A percentile compares a stretch with the other conserved stretches of the same genome.
Conservation (phyloP, 2,797 vertebrate species). For the Toxotes lorentzi region DNA sequence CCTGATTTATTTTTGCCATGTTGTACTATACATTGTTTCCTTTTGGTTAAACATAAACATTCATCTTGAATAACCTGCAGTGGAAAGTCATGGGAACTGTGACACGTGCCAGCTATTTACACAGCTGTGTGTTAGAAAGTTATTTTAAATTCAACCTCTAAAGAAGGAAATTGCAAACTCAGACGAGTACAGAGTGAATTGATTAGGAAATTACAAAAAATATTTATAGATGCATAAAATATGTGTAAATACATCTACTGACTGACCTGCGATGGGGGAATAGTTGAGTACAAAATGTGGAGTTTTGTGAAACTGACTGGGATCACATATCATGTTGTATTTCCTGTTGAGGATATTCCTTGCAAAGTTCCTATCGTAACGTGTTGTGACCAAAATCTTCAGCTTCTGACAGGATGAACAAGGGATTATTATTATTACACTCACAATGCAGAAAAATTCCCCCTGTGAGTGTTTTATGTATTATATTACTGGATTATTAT, state of each 20-base stretch:
- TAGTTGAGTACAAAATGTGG: background rate
- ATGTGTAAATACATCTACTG: background rate
- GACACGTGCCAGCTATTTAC: slow-evolving; percentile 53
- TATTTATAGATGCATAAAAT: background rate
- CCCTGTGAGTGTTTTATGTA: background rate
- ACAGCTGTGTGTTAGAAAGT: slow-evolving; percentile 60
- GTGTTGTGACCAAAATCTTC: background rate
- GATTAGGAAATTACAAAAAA: background rate
- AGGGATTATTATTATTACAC: background rate
- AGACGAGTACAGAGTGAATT: background rate
- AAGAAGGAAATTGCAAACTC: background rate
- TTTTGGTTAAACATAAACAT: background rate
- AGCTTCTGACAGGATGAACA: background rate
- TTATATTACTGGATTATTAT: too few relatives aligned
- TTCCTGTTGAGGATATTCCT: background rate
- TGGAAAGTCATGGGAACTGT: slow-evolving; percentile 61
- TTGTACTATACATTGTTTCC: background rate
- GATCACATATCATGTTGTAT: background rate
- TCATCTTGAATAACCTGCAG: background rate
- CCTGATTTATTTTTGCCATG: background rate
- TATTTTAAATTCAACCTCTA: slow-evolving; percentile 19
- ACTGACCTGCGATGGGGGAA: background rate
- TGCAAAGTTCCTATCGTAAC: background rate
- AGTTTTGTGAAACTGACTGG: background rate
- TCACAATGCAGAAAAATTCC: background rate